These are phyloP conservation scores for Melozone crissalis DNA, from an alignment of 2,113 vertebrate genomes.

Conservation along the genomic window DNA sequence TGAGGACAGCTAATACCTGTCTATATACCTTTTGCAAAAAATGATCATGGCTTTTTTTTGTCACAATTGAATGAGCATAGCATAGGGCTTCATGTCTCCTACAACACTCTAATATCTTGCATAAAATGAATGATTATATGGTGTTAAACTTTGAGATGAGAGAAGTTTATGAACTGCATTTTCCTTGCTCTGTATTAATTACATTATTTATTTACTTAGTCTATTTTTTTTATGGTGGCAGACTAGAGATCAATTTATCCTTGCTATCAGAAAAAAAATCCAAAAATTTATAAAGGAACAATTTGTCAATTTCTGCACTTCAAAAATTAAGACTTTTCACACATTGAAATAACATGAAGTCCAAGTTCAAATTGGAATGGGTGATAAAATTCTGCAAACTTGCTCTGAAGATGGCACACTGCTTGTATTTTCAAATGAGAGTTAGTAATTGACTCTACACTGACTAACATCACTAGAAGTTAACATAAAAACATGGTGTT, in stretches of 20 bases:
- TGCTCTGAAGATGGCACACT: not conserved
- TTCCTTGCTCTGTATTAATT: not conserved
- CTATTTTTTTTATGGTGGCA: not conserved
- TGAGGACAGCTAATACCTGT: too few relatives aligned
- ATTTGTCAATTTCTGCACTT: not conserved
- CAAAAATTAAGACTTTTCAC: not conserved
- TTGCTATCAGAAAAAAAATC: accelerated
- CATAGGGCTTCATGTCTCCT: not conserved
- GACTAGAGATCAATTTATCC: not conserved
- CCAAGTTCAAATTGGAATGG: not conserved
- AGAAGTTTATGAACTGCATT: not conserved
- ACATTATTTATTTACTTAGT: not conserved
- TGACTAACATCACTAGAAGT: not conserved
- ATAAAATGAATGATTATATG: not conserved
- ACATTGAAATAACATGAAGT: not conserved
- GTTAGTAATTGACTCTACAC: not conserved
- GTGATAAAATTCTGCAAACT: not conserved
- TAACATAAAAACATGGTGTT: not conserved
- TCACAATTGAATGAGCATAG: not conserved
- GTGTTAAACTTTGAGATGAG: not conserved
- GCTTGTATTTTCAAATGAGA: not conserved
- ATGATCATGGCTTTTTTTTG: not conserved
- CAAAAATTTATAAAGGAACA: accelerated
- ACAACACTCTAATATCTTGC: not conserved
- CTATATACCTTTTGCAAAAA: not conserved